Conservation (phyloP, 2,113 vertebrate genomes). For the Seriola aureovittata region DNA sequence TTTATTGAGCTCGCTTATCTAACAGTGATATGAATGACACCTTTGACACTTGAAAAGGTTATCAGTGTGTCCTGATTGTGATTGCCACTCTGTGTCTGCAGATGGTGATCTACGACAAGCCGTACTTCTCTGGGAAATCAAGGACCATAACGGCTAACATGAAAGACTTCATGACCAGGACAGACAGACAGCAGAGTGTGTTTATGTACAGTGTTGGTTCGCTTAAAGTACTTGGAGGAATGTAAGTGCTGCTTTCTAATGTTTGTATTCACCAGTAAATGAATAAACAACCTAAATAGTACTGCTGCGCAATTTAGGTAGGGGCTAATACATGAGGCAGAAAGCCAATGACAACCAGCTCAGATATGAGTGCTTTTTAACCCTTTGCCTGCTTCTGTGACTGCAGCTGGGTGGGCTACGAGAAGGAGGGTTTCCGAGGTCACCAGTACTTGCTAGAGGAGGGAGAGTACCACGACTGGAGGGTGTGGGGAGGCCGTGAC, state of each 20-base stretch:
- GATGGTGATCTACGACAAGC: conserved; percentile 89
- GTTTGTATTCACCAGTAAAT: neutral
- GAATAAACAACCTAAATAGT: neutral
- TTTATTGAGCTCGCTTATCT: neutral
- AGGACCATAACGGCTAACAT: conserved; percentile 87
- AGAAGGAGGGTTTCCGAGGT: conserved; percentile 95
- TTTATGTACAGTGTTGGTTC: conserved; percentile 87
- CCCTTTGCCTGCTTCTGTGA: neutral
- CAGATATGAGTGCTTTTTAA: neutral
- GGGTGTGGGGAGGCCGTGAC: conserved; percentile 91
- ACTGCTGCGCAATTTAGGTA: neutral
- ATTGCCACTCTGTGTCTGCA: conserved; percentile 57
- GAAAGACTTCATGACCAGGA: conserved; percentile 86
- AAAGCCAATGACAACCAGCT: neutral
- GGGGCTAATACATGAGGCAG: neutral
- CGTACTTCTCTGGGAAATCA: conserved; percentile 88
- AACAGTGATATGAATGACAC: neutral
- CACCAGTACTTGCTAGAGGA: conserved; percentile 98
- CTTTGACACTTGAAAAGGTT: neutral
- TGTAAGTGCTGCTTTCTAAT: conserved; percentile 84
- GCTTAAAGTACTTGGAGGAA: conserved; percentile 90
- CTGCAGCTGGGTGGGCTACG: conserved; percentile 94
- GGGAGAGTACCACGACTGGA: conserved; percentile 94
- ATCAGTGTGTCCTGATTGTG: neutral
- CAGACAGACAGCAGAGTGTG: conserved; percentile 72